Percentiles rank a stretch among this genome's conserved stretches.
phyloP scores from a whole-genome alignment of 1,140 invertebrate species.

The Agrypnia vestita region DNA sequence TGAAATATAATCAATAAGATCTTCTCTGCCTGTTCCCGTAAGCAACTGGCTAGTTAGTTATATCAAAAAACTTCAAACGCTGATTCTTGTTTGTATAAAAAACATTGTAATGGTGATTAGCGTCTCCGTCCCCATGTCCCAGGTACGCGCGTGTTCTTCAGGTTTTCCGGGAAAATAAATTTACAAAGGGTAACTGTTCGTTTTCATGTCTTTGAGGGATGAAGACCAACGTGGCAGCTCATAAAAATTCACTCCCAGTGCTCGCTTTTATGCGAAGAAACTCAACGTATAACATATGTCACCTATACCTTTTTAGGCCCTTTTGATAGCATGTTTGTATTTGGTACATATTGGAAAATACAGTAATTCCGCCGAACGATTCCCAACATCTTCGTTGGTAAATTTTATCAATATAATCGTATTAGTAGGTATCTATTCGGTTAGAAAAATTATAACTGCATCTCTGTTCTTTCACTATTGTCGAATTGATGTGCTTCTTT shows the following conservation, averaged over 20 bases:
- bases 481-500: too few species aligned
- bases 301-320: not conserved
- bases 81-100: too few species aligned
- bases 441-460: too few species aligned
- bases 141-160: slow-evolving; percentile 1
- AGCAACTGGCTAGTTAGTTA: too few species aligned
- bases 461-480: too few species aligned
- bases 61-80: not conserved
- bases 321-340: not conserved
- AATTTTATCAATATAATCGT: too few species aligned
- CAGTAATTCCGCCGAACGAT: not conserved
- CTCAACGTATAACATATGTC: not conserved
- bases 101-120: not conserved
- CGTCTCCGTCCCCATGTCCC: not conserved
- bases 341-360: not conserved
- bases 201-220: slow-evolving; percentile 4
- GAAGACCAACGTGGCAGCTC: not conserved
- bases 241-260: slow-evolving; percentile 20
- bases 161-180: not conserved
- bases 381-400: too few species aligned
- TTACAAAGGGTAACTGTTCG: slow-evolving; percentile 20
- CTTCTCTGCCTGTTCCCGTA: too few species aligned
- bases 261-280: not conserved
- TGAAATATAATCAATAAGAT: too few species aligned
- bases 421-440: too few species aligned